Evolutionary conservation across 2,797 vertebrate species (phyloP), one percentile per base, ranked within the genome.

Genomic region (Knipowitschia caucasica): DNA sequence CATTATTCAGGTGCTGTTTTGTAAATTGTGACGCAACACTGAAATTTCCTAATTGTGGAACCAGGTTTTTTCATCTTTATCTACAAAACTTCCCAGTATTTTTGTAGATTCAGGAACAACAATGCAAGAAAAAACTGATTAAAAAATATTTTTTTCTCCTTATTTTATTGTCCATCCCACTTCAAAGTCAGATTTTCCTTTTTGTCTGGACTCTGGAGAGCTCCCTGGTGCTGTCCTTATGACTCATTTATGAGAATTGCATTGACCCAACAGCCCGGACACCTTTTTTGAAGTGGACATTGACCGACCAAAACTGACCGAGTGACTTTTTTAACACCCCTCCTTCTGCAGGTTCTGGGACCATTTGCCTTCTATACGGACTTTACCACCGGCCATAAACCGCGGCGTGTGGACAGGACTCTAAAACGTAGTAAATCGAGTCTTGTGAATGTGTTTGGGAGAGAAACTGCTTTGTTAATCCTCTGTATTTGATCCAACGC

Each of bases 311-410:
- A 67, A 69, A 49, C 12, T 65, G 77, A 74, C 71, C 53, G 44
- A 76, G 62, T 53, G 64, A 72, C 69, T 36, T 26, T n/a, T 47
- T 78, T 52, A 80, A 79, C 3, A 4, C 54, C 40, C 11, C 27
- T 31, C 36, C 29, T 34, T 50, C 73, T 71, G 60, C 66, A 43
- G 60, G 65, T 68, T 68, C 53, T 52, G 68, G 50, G 52, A 62
- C 81, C 84, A 84, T 88, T 85, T 88, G 84, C 77, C 78, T 76
- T 74, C 75, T 17, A 2, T 24, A 43, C 27, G 27, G 68, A 39
- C 64, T 85, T 85, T 87, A 85, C 73, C 73, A 56, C 60, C n/a
- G 24, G 4, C 58, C 71, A 61, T 84, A 84, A 82, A 84, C 67
- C 61, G 15, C 10, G 20, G 56, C 54, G 73, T 61, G 75, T 70